Percentiles rank a stretch among this genome's conserved stretches.
phyloP scores from a whole-genome alignment of 2,113 vertebrate species.

The Oenanthe oenanthe region DNA sequence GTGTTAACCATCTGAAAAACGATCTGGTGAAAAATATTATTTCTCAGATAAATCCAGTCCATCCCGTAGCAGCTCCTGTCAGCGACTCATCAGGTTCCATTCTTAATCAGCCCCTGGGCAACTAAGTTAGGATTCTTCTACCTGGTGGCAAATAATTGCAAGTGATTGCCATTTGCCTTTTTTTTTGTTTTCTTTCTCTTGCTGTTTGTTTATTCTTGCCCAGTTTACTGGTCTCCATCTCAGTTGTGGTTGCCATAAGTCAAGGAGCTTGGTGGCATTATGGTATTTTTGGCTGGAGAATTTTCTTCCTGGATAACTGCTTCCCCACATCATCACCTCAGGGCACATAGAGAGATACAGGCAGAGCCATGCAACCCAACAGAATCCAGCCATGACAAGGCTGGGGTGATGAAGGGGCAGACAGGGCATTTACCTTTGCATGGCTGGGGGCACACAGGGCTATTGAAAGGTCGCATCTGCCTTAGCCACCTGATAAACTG shows the following conservation, averaged over 20 bases:
- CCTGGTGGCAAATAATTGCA: background rate
- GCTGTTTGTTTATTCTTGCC: background rate
- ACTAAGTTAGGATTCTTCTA: background rate
- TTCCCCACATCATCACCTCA: background rate
- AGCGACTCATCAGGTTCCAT: background rate
- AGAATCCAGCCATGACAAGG: rapidly evolving
- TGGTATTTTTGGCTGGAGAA: background rate
- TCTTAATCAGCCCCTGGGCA: background rate
- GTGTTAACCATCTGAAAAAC: background rate
- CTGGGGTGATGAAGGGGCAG: background rate
- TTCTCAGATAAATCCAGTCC: background rate
- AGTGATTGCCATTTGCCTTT: background rate
- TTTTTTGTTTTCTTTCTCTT: background rate
- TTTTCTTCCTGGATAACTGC: background rate
- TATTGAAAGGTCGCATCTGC: background rate
- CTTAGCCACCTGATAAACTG: rapidly evolving
- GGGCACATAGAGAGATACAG: rapidly evolving
- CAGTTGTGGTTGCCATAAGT: background rate
- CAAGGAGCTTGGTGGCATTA: background rate
- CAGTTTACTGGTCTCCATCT: rapidly evolving
- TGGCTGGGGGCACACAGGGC: background rate
- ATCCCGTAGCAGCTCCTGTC: background rate
- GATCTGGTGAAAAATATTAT: background rate
- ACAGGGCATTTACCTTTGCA: rapidly evolving
- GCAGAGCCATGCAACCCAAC: background rate